Evolutionary conservation across 1,140 invertebrate species (phyloP), one percentile per base, ranked within the genome.

Genomic region (Aphelenchoides besseyi): DNA sequence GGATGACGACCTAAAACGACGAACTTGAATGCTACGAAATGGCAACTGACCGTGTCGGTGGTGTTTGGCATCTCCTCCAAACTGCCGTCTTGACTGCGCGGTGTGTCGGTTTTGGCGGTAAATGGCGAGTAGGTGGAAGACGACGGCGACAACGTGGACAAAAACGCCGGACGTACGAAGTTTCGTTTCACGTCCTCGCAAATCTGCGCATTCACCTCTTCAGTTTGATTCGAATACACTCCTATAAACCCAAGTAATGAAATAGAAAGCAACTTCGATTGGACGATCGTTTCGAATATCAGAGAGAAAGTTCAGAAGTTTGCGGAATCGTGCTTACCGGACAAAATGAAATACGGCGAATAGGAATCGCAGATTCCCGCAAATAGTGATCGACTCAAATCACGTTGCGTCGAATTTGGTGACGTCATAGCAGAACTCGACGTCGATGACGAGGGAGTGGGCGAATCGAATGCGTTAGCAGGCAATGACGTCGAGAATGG

Each of bases 271-370:
- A 5, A 0, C 72, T 66, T 35, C 16, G 23, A 16, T 70, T 26
- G 12, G 3, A 18, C 35, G 9, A 29, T 26, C n/a, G n/a, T n/a
- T n/a, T n/a, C n/a, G n/a, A n/a, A n/a, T n/a, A n/a, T n/a, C n/a
- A n/a, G n/a, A n/a, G n/a, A n/a, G n/a, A n/a, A n/a, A n/a, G n/a
- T n/a, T n/a, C n/a, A n/a, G n/a, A n/a, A n/a, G n/a, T n/a, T n/a
- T n/a, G n/a, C n/a, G n/a, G n/a, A n/a, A n/a, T n/a, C 32, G 57
- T 16, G 37, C 48, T 18, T 26, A 79, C 77, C 79, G 0, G 79
- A 81, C 18, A 80, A 54, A 16, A 81, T 69, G 61, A 80, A 80
- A 69, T 80, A 74, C n/a, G 75, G 76, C 36, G 74, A 80, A 72
- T 79, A 81, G 16, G 66, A n/a, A 55, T 63, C 52, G 23, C 76